These are phyloP conservation scores for Sesamia inferens DNA, from an alignment of 2,888 invertebrate species.

Conservation along the genomic window DNA sequence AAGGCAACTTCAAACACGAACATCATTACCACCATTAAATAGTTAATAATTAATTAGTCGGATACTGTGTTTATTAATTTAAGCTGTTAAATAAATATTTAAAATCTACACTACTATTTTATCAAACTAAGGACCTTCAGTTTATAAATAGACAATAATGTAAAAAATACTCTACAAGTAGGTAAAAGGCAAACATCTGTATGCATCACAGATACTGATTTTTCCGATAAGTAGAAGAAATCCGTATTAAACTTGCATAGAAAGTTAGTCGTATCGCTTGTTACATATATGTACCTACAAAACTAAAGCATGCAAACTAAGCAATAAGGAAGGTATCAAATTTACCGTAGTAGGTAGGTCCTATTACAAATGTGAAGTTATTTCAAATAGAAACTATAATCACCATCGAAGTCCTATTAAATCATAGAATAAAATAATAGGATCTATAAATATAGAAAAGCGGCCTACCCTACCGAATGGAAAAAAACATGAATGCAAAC, in stretches of 20 bases:
- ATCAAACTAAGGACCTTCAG: background rate
- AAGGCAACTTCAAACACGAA: slow-evolving; percentile 78
- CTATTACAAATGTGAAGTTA: slow-evolving; percentile 27
- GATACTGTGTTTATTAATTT: slow-evolving; percentile 44
- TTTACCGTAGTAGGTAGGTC: background rate
- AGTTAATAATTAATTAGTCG: background rate
- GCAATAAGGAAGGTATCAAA: slow-evolving; percentile 62
- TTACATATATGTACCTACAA: slow-evolving; percentile 52
- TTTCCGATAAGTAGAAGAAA: slow-evolving; percentile 60
- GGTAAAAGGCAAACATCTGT: slow-evolving; percentile 40
- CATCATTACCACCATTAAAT: slow-evolving; percentile 65
- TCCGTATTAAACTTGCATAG: slow-evolving; percentile 60
- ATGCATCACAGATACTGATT: slow-evolving; percentile 52
- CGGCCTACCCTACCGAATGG: too few relatives aligned
- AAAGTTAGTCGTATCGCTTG: slow-evolving; percentile 55
- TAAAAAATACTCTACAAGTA: slow-evolving; percentile 30
- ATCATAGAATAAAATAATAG: too few relatives aligned
- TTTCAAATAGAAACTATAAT: slow-evolving; percentile 2
- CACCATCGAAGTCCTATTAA: too few relatives aligned
- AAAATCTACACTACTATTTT: background rate
- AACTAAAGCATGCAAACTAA: slow-evolving; percentile 47
- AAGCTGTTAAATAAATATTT: slow-evolving; percentile 60
- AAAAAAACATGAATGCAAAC: too few relatives aligned
- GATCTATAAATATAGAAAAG: too few relatives aligned
- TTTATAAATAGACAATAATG: background rate